Conservation (phyloP, 2,888 invertebrate genomes). For the Monopis laevigella region DNA sequence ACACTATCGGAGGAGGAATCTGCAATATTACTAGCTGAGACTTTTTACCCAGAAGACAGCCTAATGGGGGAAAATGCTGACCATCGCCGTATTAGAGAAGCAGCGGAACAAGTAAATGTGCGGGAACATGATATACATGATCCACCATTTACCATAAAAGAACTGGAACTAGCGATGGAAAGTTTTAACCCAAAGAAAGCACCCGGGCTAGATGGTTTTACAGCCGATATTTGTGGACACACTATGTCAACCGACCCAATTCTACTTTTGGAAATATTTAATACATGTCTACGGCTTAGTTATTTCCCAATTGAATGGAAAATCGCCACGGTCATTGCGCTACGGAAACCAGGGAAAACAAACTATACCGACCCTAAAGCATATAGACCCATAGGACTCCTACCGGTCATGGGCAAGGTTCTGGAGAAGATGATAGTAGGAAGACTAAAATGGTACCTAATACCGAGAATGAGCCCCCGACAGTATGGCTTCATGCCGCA, state of each 20-base stretch:
- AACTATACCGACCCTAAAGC: constrained; percentile 12
- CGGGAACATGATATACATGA: constrained; percentile 5
- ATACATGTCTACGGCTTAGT: constrained; percentile 11
- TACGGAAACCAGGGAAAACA: constrained; percentile 14
- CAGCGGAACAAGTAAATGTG: constrained; percentile 7
- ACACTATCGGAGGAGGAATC: constrained; percentile 11
- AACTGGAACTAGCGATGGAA: constrained; percentile 1
- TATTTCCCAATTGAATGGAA: constrained; percentile 17
- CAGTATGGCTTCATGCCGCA: constrained; percentile 21
- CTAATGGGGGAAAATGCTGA: constrained; percentile 6
- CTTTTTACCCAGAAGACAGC: constrained; percentile 15
- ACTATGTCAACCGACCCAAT: not conserved
- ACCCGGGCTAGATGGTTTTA: constrained; percentile 18
- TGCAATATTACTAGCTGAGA: constrained; percentile 12
- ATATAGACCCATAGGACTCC: constrained; percentile 17
- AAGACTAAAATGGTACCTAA: constrained; percentile 16
- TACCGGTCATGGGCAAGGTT: constrained; percentile 13
- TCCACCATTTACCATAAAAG: constrained; percentile 13
- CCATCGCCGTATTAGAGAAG: constrained; percentile 8
- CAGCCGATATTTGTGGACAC: constrained; percentile 15
- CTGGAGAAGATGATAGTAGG: constrained; percentile 17
- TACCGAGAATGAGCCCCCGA: constrained; percentile 12
- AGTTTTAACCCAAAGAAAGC: constrained; percentile 18
- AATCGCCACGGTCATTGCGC: constrained; percentile 11
- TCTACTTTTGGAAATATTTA: constrained; percentile 3